phyloP scores from a whole-genome alignment of 2,888 invertebrate species.

The Meghimatium bilineatum region DNA sequence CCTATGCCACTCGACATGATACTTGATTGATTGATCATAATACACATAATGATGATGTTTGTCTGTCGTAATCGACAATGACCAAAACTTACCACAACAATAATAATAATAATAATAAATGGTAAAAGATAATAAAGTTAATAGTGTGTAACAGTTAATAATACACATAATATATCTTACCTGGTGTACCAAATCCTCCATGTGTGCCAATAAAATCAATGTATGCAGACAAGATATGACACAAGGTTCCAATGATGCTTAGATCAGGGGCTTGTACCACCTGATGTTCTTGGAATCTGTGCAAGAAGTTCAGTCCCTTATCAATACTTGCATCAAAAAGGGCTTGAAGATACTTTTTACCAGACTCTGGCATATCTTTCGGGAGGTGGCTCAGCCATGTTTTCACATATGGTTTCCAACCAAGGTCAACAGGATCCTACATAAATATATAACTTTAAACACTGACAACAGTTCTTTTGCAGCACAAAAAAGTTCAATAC shows the following conservation, averaged over 20 bases:
- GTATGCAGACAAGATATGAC: constrained; percentile 73
- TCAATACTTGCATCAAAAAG: constrained; percentile 74
- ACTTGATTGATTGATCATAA: too few relatives aligned
- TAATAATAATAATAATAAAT: too few relatives aligned
- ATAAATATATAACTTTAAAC: constrained; percentile 12
- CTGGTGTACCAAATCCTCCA: constrained; percentile 75
- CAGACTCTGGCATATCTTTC: constrained; percentile 73
- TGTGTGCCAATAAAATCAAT: constrained; percentile 73
- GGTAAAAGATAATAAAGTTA: too few relatives aligned
- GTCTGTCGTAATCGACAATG: too few relatives aligned
- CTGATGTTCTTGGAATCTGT: constrained; percentile 64
- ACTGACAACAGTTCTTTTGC: background rate
- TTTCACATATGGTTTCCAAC: constrained; percentile 75
- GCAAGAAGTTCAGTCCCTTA: constrained; percentile 71
- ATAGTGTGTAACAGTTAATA: too few relatives aligned
- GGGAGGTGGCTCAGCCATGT: constrained; percentile 74
- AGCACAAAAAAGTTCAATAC: too few relatives aligned
- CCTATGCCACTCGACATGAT: too few relatives aligned
- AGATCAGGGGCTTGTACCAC: constrained; percentile 71
- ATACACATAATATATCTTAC: constrained; percentile 52
- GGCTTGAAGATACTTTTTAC: constrained; percentile 68
- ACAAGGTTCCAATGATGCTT: constrained; percentile 70
- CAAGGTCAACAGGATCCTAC: constrained; percentile 76
- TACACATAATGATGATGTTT: too few relatives aligned
- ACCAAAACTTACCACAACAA: too few relatives aligned